These are phyloP conservation scores for Cisticola juncidis DNA, from an alignment of 2,113 vertebrate species.

Conservation along the genomic window DNA sequence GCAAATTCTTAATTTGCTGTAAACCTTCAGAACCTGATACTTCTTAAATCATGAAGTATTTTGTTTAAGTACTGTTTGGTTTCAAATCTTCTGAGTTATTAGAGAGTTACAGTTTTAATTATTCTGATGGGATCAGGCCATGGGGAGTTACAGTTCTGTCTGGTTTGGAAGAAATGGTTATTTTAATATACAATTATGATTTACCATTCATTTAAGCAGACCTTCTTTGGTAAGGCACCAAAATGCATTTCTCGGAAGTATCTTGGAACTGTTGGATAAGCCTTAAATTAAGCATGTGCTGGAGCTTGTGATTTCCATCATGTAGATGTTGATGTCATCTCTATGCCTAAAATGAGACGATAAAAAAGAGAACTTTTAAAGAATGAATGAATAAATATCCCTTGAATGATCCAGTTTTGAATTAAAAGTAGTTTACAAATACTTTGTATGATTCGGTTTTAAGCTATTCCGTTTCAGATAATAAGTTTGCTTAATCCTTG, in stretches of 20 bases:
- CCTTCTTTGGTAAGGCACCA: neutral
- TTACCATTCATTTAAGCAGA: neutral
- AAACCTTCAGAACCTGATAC: neutral
- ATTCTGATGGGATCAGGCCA: neutral
- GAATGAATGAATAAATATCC: constrained; percentile 1
- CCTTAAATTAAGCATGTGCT: constrained; percentile 46
- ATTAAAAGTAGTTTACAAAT: neutral
- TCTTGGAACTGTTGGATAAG: constrained; percentile 28
- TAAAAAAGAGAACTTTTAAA: constrained; percentile 8
- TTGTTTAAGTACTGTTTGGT: neutral
- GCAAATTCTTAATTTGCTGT: neutral
- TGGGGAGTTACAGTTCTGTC: neutral
- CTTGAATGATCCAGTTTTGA: neutral
- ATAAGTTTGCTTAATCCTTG: neutral
- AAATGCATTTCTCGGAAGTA: constrained; percentile 17
- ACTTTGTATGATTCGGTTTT: neutral
- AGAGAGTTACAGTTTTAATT: neutral
- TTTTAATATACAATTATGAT: neutral
- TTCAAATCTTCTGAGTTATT: neutral
- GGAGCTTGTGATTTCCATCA: constrained; percentile 15
- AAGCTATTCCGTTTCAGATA: neutral
- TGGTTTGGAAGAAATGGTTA: constrained; percentile 10
- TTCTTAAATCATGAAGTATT: neutral
- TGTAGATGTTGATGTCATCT: constrained; percentile 30
- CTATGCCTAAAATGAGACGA: neutral